These are phyloP conservation scores for Pithys albifrons DNA, from an alignment of 2,113 vertebrate species.

Conservation along the genomic window DNA sequence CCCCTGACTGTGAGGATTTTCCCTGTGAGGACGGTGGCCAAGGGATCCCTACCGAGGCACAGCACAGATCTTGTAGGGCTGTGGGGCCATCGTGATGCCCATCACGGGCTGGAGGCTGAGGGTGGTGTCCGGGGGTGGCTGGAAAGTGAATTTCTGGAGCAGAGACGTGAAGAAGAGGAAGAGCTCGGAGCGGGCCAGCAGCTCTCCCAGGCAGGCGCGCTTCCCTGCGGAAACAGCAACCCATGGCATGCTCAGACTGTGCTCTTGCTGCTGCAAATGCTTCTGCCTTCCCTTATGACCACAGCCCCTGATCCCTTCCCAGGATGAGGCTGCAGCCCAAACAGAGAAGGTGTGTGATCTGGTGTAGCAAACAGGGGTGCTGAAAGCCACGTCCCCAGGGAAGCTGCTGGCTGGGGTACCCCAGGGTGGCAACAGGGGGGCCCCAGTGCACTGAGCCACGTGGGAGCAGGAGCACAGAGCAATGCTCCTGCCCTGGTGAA, in stretches of 20 bases:
- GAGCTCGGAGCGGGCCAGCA: no score
- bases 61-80: constrained; percentile 73
- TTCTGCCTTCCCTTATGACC: background rate
- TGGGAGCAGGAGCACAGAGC: background rate
- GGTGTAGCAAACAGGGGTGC: accelerated
- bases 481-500: background rate
- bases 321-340: background rate
- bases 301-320: accelerated
- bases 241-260: no score
- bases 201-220: no score
- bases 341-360: background rate
- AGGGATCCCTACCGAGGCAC: constrained; percentile 39
- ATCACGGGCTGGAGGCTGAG: constrained; percentile 42
- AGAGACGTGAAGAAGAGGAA: no score
- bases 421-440: background rate
- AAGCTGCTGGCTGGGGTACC: background rate
- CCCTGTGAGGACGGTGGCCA: accelerated
- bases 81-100: constrained; percentile 41
- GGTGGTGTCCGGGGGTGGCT: constrained; percentile 12
- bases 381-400: background rate
- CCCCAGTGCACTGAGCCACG: no score
- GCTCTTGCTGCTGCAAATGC: background rate
- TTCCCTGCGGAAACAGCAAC: no score
- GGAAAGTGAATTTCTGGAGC: constrained; percentile 71
- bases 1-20: background rate